Evolutionary conservation across 23 tunicate species (phyloP), one percentile per base, ranked within the genome.

Genomic region (Oikopleura albicans): DNA sequence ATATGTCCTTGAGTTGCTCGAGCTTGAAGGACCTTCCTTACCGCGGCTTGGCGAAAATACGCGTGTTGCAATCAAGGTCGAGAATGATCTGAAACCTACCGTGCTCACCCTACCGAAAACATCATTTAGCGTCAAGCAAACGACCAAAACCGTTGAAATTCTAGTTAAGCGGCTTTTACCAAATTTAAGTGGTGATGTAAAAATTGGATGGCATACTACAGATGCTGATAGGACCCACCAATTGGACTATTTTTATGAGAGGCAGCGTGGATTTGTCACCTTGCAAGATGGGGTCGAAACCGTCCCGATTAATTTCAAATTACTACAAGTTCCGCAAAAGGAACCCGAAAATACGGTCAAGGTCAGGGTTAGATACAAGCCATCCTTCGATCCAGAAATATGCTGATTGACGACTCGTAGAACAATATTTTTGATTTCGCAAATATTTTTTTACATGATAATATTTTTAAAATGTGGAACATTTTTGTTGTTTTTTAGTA

Each of bases 251-350:
- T 71, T 71, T 29, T 71, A 71, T 71, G 79, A 31, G 4, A 16
- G 79, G 31, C 79, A 71, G 31, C 33, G 79, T 2, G 79, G 79
- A 4, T 2, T 31, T 34, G 79, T 71, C 28, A 71, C 28, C 37
- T 29, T 71, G 37, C 2, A 27, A 2, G 79, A 71, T 71, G 79
- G 79, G 63, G 12, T 22, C 22, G 22, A 49, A 49, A 49, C 22
- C 22, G 12, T 49, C 22, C 16, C 12, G 22, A 12, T 49, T 22
- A 49, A 49, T 8, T 49, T 8, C 22, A 49, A 71, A 37, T 29
- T 71, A 2, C 4, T 71, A 37, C 79, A 71, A 71, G 79, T 71
- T 71, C 79, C 79, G 37, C 79, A 71, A 71, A 71, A 71, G 4
- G 2, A 2, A 2, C 35, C 79, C 36, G 33, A 34, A 71, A 71